phyloP scores from a whole-genome alignment of 2,888 invertebrate genomes.

The Aspidiotus rigidus region DNA sequence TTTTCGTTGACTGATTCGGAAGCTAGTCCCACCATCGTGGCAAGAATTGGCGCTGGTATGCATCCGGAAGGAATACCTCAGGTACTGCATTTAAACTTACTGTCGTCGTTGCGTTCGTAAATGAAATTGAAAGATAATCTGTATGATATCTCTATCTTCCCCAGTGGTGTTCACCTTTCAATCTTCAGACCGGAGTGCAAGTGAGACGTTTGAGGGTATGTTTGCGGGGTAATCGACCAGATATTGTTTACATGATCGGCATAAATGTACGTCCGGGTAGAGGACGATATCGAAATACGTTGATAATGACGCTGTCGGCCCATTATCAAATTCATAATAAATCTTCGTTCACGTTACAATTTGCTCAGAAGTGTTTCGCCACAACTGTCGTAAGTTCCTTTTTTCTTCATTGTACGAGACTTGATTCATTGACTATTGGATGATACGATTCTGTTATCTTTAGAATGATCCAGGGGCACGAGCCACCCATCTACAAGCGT shows the following conservation, averaged over 20 bases:
- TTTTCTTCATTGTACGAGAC: neutral
- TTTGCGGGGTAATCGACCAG: conserved; percentile 54
- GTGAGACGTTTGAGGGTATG: conserved; percentile 57
- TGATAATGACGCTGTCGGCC: conserved; percentile 85
- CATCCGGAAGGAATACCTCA: conserved; percentile 50
- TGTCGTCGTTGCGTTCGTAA: no score
- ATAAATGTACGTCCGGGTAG: conserved; percentile 79
- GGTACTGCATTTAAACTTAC: conserved; percentile 41
- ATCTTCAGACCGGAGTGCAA: conserved; percentile 67
- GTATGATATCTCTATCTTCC: neutral
- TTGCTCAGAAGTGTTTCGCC: conserved; percentile 80
- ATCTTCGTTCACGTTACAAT: conserved; percentile 63
- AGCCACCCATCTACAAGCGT: conserved; percentile 65
- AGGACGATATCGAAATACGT: conserved; percentile 81
- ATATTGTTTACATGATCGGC: conserved; percentile 73
- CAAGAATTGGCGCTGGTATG: conserved; percentile 64
- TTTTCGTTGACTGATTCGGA: conserved; percentile 90
- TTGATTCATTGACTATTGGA: neutral
- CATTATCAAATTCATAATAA: conserved; percentile 89
- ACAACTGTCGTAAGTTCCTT: conserved; percentile 54
- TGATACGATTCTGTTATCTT: conserved; percentile 35
- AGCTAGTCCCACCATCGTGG: conserved; percentile 64
- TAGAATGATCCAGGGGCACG: conserved; percentile 60
- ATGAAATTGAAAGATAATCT: neutral
- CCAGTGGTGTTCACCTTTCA: conserved; percentile 64